Conservation (phyloP, 2,797 vertebrate genomes). For the Bradypus variegatus region DNA sequence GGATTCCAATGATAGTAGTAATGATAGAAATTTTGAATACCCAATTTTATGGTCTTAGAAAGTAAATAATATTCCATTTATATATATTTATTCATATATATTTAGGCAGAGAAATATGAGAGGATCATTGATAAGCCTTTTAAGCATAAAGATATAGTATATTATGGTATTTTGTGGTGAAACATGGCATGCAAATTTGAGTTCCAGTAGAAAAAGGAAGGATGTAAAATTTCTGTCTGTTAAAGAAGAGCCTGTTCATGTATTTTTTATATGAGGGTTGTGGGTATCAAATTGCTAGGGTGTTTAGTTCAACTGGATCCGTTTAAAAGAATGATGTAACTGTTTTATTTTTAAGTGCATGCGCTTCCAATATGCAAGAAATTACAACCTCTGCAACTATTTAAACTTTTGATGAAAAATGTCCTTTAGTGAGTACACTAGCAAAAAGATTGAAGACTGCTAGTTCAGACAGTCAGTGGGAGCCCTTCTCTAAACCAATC, state of each 20-base stretch:
- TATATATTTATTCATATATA: not conserved
- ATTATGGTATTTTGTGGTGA: not conserved
- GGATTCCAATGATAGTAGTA: not conserved
- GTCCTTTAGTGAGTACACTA: not conserved
- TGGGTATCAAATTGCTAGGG: constrained; percentile 24
- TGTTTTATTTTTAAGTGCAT: constrained; percentile 12
- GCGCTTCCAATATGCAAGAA: constrained; percentile 1
- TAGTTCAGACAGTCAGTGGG: not conserved
- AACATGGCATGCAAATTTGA: not conserved
- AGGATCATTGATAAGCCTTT: not conserved
- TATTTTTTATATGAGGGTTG: constrained; percentile 32
- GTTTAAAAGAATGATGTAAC: constrained; percentile 14
- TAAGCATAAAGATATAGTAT: not conserved
- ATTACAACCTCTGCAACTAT: constrained; percentile 5
- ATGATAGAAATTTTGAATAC: not conserved
- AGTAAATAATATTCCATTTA: constrained; percentile 13
- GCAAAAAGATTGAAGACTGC: not conserved
- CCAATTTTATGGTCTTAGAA: not conserved
- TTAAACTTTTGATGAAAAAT: constrained; percentile 28
- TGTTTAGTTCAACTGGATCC: constrained; percentile 27
- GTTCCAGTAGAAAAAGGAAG: not conserved
- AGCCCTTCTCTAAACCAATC: not conserved
- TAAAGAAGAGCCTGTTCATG: not conserved
- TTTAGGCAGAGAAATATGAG: not conserved
- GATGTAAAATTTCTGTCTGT: not conserved